phyloP scores from a whole-genome alignment of 1,140 invertebrate species.

The Lycorma delicatula region DNA sequence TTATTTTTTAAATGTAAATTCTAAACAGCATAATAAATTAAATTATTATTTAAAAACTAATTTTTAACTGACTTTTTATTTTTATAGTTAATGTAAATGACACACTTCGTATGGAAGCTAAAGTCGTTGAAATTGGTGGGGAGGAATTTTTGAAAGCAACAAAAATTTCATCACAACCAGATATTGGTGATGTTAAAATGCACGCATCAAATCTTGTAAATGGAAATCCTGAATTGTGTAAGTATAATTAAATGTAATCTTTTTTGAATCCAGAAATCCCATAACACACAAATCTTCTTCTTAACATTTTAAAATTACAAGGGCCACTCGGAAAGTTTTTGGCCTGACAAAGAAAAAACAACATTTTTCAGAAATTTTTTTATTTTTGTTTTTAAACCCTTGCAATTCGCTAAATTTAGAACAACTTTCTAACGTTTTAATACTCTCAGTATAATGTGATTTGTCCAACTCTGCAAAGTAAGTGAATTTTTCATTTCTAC shows the following conservation, averaged over 20 bases:
- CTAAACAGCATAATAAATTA: not conserved
- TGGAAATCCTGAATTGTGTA: conserved; percentile 27
- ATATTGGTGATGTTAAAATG: conserved; percentile 25
- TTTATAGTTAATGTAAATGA: conserved; percentile 25
- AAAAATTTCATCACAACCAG: conserved; percentile 20
- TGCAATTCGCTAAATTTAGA: too few species aligned
- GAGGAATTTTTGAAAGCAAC: conserved; percentile 26
- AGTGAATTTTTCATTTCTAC: too few species aligned
- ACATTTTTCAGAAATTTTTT: too few species aligned
- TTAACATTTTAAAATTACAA: too few species aligned
- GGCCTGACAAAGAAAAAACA: too few species aligned
- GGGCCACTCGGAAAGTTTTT: too few species aligned
- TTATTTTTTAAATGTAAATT: not conserved
- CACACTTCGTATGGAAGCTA: conserved; percentile 24
- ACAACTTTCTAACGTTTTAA: too few species aligned
- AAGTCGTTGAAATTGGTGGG: conserved; percentile 19
- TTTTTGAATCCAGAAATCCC: not conserved
- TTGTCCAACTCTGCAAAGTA: too few species aligned
- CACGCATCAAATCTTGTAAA: conserved; percentile 27
- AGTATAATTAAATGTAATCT: conserved; percentile 13
- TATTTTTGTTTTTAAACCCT: too few species aligned
- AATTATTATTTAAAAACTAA: not conserved
- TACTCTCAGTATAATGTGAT: too few species aligned
- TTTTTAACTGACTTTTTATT: conserved; percentile 1
- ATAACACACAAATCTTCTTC: too few species aligned